Base-by-base conservation (phyloP, 2,113 vertebrate species). In the Synchiropus splendidus region DNA sequence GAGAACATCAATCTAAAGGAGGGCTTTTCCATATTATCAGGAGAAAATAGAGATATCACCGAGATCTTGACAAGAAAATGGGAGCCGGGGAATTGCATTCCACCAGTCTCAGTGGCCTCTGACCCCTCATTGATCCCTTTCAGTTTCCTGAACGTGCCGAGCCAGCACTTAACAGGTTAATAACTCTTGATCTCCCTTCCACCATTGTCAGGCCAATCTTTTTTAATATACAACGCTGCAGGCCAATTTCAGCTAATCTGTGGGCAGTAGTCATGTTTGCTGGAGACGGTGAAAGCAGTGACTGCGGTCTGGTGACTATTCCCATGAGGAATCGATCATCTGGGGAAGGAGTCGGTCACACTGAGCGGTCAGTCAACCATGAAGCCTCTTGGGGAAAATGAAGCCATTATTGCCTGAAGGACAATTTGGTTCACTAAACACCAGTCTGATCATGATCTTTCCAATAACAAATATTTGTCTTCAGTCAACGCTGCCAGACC, bases 101-200 rank as follows among this genome's bases (percentile, higher is more conserved):
- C 6, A 1, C 39, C 45, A 49, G 45, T 31, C 21, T 13, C 27
- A 21, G 32, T 44, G 43, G 18, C 64, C 61, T 45, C 31, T 57
- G 48, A 61, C 55, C 60, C 42, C 9, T 38, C 10, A 66, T 68
- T 18, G 36, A 66, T 60, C 58, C 41, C 36, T 35, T 41, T 1
- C 1, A 48, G 51, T 14, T 32, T 54, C 48, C 13, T 57, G 10
- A 1, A 10, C 13, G 3, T 12, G 32, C 42, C 13, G 31, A 14
- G 44, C 40, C 42, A 53, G 55, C 48, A 39, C 43, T 58, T 47
- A 52, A 65, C 47, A 45, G 58, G 61, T 72, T 64, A 70, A 61
- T 59, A 76, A 57, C 53, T 47, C 48, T 45, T 33, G 65, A 65
- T 58, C 51, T 27, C 42, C 27, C 59, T 48, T 49, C 40, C 8